Evolutionary conservation across 2,797 vertebrate species (phyloP), one percentile per base, ranked within the genome.

Genomic region (Sparidentex hasta): DNA sequence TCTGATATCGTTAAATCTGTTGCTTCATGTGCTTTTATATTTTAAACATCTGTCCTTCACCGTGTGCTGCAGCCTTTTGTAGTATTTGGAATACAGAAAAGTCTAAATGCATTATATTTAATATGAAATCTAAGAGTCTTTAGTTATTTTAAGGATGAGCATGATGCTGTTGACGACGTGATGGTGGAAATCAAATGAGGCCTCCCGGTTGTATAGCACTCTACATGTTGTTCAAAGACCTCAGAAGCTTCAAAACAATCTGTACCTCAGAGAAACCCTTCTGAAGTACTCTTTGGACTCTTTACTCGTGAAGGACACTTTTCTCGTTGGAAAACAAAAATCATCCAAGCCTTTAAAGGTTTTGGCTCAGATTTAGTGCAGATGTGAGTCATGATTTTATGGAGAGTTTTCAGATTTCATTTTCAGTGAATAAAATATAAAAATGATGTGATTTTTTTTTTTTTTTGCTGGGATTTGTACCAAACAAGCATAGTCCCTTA

Each of bases 1-100:
- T 84, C 33, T 81, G 65, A 83, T 64, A 38, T 54, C 71, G 78
- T 54, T 81, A 50, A 46, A 21, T 29, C 43, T 63, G 85, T 71
- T 80, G 76, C 71, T 82, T 90, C 70, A 52, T 85, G 69, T 84
- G 87, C 76, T 87, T 84, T 84, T 76, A 47, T 85, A 11, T 79
- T 74, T 83, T 56, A 52, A 82, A 70, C 86, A 85, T 81, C 33
- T 87, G 66, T 81, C 77, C 18, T 61, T 82, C 75, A 79, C 58
- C 83, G 21, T 86, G 56, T 78, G 73, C 83, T 70, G 38, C 73
- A 82, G 47, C 77, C 52, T 62, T 47, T 44, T 59, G 47, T 63
- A 56, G 38, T 27, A 54, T 55, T 55, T 78, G 1, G 18, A 29
- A 27, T 64, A 44, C 6, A 25, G 47, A 75, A 20, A 16, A 70